phyloP scores from a whole-genome alignment of 2,888 invertebrate species.

The Mythimna ferrago region DNA sequence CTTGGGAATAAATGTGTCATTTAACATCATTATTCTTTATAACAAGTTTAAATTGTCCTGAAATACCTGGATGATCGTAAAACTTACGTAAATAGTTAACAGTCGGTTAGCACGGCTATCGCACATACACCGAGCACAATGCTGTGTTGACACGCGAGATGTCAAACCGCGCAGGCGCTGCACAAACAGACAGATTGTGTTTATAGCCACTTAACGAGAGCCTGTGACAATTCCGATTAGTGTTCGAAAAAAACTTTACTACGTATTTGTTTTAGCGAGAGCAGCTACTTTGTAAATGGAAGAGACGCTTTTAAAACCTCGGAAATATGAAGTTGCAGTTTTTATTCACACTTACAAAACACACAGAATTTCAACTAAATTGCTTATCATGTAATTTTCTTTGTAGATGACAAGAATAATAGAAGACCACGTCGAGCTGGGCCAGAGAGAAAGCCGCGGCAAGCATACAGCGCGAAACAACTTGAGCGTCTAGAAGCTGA shows the following conservation, averaged over 20 bases:
- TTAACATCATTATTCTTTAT: constrained; percentile 37
- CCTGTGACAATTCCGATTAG: constrained; percentile 89
- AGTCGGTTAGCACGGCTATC: constrained; percentile 82
- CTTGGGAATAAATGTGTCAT: constrained; percentile 27
- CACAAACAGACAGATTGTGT: constrained; percentile 88
- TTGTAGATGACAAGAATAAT: constrained; percentile 94
- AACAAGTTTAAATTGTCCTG: constrained; percentile 45
- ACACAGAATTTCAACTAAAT: constrained; percentile 31
- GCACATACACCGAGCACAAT: constrained; percentile 80
- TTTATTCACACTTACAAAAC: constrained; percentile 47
- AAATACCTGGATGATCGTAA: constrained; percentile 66
- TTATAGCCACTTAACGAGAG: constrained; percentile 89
- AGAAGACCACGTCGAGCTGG: constrained; percentile 96
- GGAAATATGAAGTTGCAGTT: constrained; percentile 50
- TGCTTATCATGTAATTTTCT: constrained; percentile 44
- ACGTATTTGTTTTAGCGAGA: constrained; percentile 84
- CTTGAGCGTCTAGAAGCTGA: constrained; percentile 97
- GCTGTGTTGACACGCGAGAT: constrained; percentile 81
- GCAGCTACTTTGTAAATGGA: constrained; percentile 85
- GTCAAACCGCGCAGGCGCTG: constrained; percentile 85
- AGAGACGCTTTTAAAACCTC: constrained; percentile 63
- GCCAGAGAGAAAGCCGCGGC: constrained; percentile 97
- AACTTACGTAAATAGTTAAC: constrained; percentile 84
- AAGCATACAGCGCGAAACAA: constrained; percentile 99
- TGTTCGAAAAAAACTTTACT: constrained; percentile 85